Conservation (phyloP, 2,113 vertebrate species). For the Bubo bubo region DNA sequence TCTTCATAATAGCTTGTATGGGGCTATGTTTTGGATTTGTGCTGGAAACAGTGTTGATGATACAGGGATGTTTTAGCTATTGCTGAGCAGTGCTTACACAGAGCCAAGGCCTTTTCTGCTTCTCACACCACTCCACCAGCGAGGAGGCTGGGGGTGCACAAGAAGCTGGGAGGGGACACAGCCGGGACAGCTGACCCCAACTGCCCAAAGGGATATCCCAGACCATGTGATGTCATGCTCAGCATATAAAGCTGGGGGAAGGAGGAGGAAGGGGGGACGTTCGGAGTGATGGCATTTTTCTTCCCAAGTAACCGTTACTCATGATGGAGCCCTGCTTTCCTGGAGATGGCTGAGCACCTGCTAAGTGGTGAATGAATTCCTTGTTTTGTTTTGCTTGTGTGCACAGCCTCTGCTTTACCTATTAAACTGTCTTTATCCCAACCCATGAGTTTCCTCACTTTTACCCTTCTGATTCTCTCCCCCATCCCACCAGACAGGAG, state of each 20-base stretch:
- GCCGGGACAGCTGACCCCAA: background rate
- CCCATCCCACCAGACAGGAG: accelerated
- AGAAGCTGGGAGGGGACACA: background rate
- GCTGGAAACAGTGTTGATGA: background rate
- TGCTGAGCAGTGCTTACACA: background rate
- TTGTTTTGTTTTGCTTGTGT: background rate
- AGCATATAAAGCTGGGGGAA: background rate
- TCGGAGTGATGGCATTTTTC: accelerated
- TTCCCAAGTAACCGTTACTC: accelerated
- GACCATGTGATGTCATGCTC: accelerated
- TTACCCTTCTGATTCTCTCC: background rate
- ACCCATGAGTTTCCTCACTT: background rate
- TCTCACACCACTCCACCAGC: background rate
- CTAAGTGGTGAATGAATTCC: background rate
- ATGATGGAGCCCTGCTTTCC: background rate
- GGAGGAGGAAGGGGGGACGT: accelerated
- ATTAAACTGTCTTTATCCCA: background rate
- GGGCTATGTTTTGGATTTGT: background rate
- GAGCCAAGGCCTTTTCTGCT: background rate
- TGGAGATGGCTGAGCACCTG: background rate
- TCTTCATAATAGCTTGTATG: background rate
- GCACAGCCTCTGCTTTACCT: background rate
- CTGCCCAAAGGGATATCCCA: background rate
- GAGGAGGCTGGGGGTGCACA: accelerated
- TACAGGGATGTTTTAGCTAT: background rate